Conservation (phyloP, 2,113 vertebrate genomes). For the Scomber japonicus region DNA sequence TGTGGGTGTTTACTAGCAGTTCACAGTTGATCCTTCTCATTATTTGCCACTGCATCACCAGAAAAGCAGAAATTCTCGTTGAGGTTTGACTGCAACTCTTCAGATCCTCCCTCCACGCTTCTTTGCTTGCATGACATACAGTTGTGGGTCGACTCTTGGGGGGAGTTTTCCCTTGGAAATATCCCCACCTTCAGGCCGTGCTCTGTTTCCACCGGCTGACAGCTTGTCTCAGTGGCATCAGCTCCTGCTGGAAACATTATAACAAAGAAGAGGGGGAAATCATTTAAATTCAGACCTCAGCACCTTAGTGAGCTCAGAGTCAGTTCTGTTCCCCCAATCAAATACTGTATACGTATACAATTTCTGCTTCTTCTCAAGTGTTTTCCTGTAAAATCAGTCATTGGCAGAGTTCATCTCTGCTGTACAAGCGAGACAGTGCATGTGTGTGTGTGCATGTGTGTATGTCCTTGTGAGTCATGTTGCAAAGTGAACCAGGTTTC, state of each 20-base stretch:
- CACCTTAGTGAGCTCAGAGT: slow-evolving; percentile 8
- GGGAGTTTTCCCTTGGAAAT: slow-evolving; percentile 71
- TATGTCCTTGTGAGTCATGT: slow-evolving; percentile 57
- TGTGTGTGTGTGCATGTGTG: not conserved
- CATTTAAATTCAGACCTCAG: slow-evolving; percentile 35
- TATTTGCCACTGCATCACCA: slow-evolving; percentile 14
- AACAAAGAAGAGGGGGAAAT: slow-evolving; percentile 3
- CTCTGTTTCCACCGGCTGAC: slow-evolving; percentile 64
- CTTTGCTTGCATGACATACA: slow-evolving; percentile 32
- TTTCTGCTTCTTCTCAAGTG: slow-evolving; percentile 33
- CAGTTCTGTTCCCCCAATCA: not conserved
- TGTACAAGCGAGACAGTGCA: not conserved
- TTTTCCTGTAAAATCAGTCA: slow-evolving; percentile 16
- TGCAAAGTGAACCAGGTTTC: slow-evolving; percentile 1
- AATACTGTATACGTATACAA: not conserved
- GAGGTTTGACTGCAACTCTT: slow-evolving; percentile 13
- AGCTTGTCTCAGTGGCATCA: slow-evolving; percentile 65
- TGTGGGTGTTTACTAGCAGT: slow-evolving; percentile 27
- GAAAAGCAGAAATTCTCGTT: slow-evolving; percentile 15
- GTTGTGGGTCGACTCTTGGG: slow-evolving; percentile 43
- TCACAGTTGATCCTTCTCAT: slow-evolving; percentile 14
- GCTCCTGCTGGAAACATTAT: slow-evolving; percentile 71
- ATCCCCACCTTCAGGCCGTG: slow-evolving; percentile 67
- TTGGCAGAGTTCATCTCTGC: not conserved
- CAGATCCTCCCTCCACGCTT: slow-evolving; percentile 21